Evolutionary conservation across 2,113 vertebrate genomes (phyloP).

Genomic region (Phalacrocorax brasilianus): DNA sequence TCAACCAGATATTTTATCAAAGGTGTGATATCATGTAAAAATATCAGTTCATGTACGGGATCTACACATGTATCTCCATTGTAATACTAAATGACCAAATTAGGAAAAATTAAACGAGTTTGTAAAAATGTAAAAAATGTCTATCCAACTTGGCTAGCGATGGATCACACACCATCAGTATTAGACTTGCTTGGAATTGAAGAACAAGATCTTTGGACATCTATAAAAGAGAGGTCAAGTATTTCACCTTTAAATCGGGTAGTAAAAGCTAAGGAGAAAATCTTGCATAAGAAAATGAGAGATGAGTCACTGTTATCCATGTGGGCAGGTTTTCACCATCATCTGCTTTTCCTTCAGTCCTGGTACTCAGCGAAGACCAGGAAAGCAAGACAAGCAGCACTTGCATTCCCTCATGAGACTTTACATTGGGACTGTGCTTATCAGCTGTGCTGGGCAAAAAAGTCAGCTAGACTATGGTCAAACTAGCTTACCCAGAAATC

Average conservation of each 20-base stretch:
- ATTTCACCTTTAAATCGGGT: background rate
- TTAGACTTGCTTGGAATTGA: background rate
- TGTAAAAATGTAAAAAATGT: background rate
- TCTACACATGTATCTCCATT: background rate
- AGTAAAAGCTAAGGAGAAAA: background rate
- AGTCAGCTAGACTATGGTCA: background rate
- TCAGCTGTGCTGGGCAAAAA: background rate
- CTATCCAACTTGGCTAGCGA: background rate
- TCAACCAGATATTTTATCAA: background rate
- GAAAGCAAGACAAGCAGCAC: background rate
- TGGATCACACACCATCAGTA: background rate
- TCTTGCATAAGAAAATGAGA: background rate
- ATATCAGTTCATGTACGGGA: background rate
- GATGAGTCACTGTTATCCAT: background rate
- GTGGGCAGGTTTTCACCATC: background rate
- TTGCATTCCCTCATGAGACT: background rate
- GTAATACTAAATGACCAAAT: background rate
- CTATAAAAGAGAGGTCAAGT: background rate
- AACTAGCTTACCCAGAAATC: background rate
- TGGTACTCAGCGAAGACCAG: background rate
- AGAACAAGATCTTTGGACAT: background rate
- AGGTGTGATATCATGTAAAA: background rate
- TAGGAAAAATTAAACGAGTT: background rate
- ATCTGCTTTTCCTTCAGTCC: background rate
- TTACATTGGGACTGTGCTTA: fast-evolving